These are phyloP conservation scores for Aculops lycopersici DNA, from an alignment of 1,140 invertebrate genomes.

Conservation along the genomic window DNA sequence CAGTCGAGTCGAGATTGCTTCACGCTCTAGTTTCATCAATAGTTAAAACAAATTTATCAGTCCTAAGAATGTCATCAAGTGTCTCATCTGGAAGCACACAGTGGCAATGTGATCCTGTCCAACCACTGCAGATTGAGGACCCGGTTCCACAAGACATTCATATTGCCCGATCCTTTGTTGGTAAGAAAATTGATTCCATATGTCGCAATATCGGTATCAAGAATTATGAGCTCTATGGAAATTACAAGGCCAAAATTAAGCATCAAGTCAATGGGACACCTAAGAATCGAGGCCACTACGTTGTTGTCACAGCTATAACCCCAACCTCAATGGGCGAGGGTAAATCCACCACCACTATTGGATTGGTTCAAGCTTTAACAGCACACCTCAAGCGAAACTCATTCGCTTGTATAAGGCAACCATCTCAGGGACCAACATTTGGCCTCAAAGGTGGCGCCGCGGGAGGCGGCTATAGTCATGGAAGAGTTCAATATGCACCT, in stretches of 20 bases:
- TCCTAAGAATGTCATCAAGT: too few relatives aligned
- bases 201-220: conserved; percentile 36
- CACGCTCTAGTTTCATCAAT: too few relatives aligned
- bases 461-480: conserved; percentile 78
- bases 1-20: too few relatives aligned
- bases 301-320: conserved; percentile 66
- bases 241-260: conserved; percentile 76
- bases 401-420: conserved; percentile 76
- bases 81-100: too few relatives aligned
- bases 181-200: conserved; percentile 43
- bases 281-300: conserved; percentile 48
- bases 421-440: conserved; percentile 91
- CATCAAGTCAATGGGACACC: conserved; percentile 28
- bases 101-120: too few relatives aligned
- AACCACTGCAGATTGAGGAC: too few relatives aligned
- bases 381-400: conserved; percentile 52
- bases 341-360: conserved; percentile 55
- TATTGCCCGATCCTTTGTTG: conserved; percentile 50
- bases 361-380: conserved; percentile 61
- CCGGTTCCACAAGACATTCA: conserved; percentile 59
- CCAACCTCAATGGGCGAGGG: conserved; percentile 51
- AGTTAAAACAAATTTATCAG: too few relatives aligned
- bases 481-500: conserved; percentile 97
- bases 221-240: conserved; percentile 67
- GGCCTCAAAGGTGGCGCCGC: conserved; percentile 83